Evolutionary conservation across 2,113 vertebrate genomes (phyloP), one percentile per base, ranked within the genome.

Genomic region (Indicator maculatus): DNA sequence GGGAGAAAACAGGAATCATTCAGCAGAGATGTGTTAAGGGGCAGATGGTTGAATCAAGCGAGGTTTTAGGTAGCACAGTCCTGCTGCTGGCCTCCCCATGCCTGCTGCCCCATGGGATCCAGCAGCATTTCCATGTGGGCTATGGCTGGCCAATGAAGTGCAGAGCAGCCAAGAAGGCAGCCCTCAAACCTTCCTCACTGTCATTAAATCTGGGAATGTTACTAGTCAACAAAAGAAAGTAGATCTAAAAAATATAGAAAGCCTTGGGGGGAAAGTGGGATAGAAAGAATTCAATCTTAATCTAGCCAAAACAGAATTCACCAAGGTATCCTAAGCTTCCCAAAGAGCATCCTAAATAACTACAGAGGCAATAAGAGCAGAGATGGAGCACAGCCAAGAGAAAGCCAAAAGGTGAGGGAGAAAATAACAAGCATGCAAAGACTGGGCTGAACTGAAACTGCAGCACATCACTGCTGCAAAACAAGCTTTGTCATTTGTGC

Each of bases 401-500:
- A 21, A 84, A 80, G 24, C 38, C n/a, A 16, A 93, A 63, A 41
- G 11, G 47, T 2, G 33, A 27, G 2, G 39, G 39, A 55, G 77
- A 53, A 85, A 81, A 44, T 11, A 45, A 8, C 86, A 50, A 69
- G 38, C 53, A 53, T 45, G 33, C 6, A 13, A 91, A 75, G 39
- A 16, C 3, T 19, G 41, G 70, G 83, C 47, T 64, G 67, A 47
- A 55, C 13, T 1, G 28, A 79, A 41, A 39, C 4, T 20, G 18
- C 16, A 39, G 30, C 80, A 58, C 41, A 2, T 38, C 50, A 6
- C 36, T 45, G 17, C 39, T 21, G 74, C 61, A 16, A 27, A 47
- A 26, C 0, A 1, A 56, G 21, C 50, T 28, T 11, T 6, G 5
- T 3, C 24, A 2, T 2, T 14, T 24, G 0, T 0, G 26, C 52